Conservation (phyloP, 2,888 invertebrate genomes). For the Rambutsinella grinnellia region DNA sequence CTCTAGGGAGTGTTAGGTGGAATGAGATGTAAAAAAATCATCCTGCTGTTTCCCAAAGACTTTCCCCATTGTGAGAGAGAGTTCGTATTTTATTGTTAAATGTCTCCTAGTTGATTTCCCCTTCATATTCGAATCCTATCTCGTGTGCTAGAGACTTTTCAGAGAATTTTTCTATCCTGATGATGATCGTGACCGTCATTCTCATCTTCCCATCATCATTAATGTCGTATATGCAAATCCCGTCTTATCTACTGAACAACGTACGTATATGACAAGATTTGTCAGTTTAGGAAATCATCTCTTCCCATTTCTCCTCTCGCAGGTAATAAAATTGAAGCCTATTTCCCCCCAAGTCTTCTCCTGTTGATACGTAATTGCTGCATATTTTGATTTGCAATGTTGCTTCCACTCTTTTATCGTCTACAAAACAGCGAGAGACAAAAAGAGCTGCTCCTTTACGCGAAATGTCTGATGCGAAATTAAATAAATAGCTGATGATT, state of each 20-base stretch:
- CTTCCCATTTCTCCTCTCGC: conserved; percentile 3
- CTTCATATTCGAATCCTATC: neutral
- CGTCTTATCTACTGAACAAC: neutral
- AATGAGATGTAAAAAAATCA: neutral
- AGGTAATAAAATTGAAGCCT: conserved; percentile 53
- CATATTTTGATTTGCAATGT: no score
- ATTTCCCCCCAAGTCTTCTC: neutral
- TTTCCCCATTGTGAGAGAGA: neutral
- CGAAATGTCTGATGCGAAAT: no score
- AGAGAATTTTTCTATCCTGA: neutral
- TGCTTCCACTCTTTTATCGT: no score
- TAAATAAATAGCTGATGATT: no score
- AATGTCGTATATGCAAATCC: neutral
- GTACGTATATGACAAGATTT: conserved; percentile 1
- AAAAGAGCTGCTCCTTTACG: no score
- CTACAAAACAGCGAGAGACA: no score
- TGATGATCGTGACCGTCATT: no score
- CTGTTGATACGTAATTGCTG: no score
- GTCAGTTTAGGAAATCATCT: neutral
- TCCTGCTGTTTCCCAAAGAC: neutral
- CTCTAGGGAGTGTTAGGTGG: neutral
- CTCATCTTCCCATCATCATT: no score
- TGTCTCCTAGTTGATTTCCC: neutral
- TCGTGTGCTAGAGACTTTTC: neutral
- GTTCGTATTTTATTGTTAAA: neutral